A percentile compares a stretch with the other conserved stretches of the same genome.
These are phyloP conservation scores for Benitochromis conjunctus DNA, from an alignment of 2,113 vertebrate species.

Conservation along the genomic window DNA sequence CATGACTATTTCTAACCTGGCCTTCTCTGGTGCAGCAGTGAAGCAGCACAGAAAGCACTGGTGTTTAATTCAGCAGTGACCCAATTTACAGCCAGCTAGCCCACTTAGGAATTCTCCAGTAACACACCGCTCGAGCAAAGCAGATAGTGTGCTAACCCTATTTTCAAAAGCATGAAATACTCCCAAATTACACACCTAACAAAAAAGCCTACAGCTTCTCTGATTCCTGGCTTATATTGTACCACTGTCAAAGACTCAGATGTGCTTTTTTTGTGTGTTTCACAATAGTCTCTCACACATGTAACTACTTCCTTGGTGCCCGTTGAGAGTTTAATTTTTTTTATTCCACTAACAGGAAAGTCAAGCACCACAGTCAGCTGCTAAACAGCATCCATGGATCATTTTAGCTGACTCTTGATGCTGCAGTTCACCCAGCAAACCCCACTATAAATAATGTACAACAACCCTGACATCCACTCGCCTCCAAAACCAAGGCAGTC, in stretches of 20 bases:
- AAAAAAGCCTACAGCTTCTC: background rate
- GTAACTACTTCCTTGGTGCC: background rate
- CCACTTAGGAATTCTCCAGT: conserved; percentile 52
- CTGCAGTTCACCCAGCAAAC: background rate
- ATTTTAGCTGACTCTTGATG: background rate
- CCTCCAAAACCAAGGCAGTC: background rate
- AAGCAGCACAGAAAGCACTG: conserved; percentile 15
- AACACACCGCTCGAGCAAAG: conserved; percentile 11
- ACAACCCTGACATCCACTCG: background rate
- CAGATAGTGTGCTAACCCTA: conserved; percentile 21
- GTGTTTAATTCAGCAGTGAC: conserved; percentile 69
- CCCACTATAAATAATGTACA: conserved; percentile 2
- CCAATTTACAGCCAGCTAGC: conserved; percentile 54
- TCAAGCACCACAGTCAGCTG: background rate
- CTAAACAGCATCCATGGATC: background rate
- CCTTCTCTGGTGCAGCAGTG: conserved; percentile 6
- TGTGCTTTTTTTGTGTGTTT: background rate
- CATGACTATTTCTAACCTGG: conserved; percentile 41
- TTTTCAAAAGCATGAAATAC: conserved; percentile 26
- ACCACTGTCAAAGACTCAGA: background rate
- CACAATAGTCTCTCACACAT: background rate
- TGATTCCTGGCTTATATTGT: background rate
- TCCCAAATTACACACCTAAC: background rate
- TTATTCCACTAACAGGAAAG: background rate
- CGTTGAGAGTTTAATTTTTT: background rate